Conservation (phyloP, 2,888 invertebrate genomes). For the Congeria kusceri region DNA sequence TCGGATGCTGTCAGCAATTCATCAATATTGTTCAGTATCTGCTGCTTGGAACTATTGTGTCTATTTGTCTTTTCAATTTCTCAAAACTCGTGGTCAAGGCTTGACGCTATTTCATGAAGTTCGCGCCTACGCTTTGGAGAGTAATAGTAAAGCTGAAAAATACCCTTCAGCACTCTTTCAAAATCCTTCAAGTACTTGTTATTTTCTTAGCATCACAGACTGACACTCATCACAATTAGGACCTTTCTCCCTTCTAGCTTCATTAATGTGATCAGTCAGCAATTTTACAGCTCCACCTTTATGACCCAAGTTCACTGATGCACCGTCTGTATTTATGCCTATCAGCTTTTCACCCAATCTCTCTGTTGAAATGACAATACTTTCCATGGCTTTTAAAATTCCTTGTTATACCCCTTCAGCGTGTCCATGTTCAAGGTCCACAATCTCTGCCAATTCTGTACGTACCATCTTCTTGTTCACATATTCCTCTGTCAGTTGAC, state of each 20-base stretch:
- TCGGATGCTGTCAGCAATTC: too few species aligned
- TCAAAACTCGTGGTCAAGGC: slow-evolving; percentile 15
- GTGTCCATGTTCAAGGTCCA: slow-evolving; percentile 31
- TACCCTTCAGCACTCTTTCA: slow-evolving; percentile 42
- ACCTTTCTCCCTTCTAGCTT: neutral
- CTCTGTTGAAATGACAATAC: slow-evolving; percentile 16
- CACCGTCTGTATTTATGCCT: slow-evolving; percentile 50
- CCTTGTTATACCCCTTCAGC: slow-evolving; percentile 40
- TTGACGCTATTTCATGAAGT: slow-evolving; percentile 29
- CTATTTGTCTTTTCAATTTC: too few species aligned
- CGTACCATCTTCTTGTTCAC: slow-evolving; percentile 21
- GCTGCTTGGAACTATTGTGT: too few species aligned
- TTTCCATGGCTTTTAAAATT: slow-evolving; percentile 16
- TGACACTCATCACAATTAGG: slow-evolving; percentile 7
- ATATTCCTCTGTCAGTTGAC: slow-evolving; percentile 27
- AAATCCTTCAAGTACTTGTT: slow-evolving; percentile 33
- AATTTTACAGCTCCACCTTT: slow-evolving; percentile 44
- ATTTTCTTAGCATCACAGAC: slow-evolving; percentile 45
- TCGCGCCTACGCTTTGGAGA: slow-evolving; percentile 46
- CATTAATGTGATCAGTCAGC: slow-evolving; percentile 28
- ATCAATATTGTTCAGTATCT: too few species aligned
- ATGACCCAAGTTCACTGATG: slow-evolving; percentile 42
- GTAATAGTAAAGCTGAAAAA: slow-evolving; percentile 44
- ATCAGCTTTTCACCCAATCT: slow-evolving; percentile 16
- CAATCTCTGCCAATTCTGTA: slow-evolving; percentile 38